Percentiles rank a stretch among this genome's conserved stretches.
Evolutionary conservation across 2,797 vertebrate genomes (phyloP).

Genomic region (Chloroceryle amazona): DNA sequence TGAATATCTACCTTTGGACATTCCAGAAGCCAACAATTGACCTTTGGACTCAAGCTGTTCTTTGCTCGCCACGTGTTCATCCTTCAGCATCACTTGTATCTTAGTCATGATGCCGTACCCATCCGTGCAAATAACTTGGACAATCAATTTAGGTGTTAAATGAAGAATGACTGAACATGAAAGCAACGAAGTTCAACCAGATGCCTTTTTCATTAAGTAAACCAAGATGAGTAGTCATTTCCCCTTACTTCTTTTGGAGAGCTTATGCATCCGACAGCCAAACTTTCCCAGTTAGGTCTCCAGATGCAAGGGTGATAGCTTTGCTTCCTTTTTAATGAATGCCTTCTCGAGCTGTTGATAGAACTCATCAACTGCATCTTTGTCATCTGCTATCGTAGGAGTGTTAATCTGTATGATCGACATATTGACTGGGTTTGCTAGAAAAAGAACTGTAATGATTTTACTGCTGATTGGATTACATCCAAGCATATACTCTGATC

Average conservation of each 20-base stretch:
- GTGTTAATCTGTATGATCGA: constrained; percentile 54
- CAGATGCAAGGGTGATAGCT: constrained; percentile 22
- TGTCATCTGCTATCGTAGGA: constrained; percentile 59
- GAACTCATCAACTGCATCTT: constrained; percentile 37
- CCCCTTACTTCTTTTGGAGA: neutral
- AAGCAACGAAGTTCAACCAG: neutral
- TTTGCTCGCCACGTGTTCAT: neutral
- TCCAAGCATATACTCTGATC: constrained; percentile 35
- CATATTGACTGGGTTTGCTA: constrained; percentile 56
- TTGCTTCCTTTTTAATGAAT: constrained; percentile 44
- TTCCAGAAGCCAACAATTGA: neutral
- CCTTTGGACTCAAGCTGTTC: neutral
- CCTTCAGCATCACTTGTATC: neutral
- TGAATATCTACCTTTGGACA: neutral
- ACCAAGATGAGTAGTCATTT: neutral
- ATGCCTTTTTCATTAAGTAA: neutral
- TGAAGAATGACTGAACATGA: neutral
- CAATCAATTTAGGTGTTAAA: neutral
- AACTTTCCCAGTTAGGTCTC: neutral
- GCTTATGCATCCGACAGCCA: neutral
- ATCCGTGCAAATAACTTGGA: neutral
- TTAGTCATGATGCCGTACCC: neutral
- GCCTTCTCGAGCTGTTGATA: constrained; percentile 20
- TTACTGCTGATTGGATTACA: constrained; percentile 51
- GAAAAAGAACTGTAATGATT: constrained; percentile 49